A percentile compares a stretch with the other conserved stretches of the same genome.
Evolutionary conservation across 2,888 invertebrate species (phyloP).

Genomic region (Rhaphigaster nebulosa): DNA sequence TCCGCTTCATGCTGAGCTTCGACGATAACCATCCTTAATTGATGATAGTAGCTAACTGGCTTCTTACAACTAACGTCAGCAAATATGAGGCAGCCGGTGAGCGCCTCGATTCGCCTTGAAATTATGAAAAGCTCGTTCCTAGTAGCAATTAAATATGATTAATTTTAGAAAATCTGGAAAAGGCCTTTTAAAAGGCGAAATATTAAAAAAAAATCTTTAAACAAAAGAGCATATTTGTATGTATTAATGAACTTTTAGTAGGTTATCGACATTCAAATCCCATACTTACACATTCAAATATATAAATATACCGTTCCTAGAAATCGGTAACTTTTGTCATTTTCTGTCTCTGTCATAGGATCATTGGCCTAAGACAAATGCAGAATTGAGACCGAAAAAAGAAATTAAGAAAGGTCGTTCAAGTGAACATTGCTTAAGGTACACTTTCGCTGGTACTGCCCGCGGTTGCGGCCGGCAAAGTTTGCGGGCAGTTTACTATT

Average conservation of each 20-base stretch:
- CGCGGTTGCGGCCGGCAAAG: too few species aligned
- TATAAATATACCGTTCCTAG: too few species aligned
- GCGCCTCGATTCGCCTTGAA: neutral
- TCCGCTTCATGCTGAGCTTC: neutral
- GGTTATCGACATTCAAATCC: neutral
- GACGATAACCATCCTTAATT: conserved; percentile 23
- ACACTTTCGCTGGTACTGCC: too few species aligned
- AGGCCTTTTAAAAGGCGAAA: neutral
- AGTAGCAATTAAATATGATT: neutral
- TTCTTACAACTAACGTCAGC: neutral
- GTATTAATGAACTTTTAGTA: neutral
- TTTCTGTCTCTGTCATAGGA: too few species aligned
- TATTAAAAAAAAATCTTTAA: neutral
- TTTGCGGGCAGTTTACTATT: too few species aligned
- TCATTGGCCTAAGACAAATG: too few species aligned
- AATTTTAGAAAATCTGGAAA: neutral
- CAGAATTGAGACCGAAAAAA: too few species aligned
- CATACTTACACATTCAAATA: neutral
- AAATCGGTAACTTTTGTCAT: too few species aligned
- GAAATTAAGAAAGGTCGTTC: too few species aligned
- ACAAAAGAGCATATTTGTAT: neutral
- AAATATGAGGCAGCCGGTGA: neutral
- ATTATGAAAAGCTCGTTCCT: neutral
- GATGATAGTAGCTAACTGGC: neutral
- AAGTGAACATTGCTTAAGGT: too few species aligned